Base-by-base conservation (phyloP, 1,140 invertebrate species). In the Drosophila suzukii region DNA sequence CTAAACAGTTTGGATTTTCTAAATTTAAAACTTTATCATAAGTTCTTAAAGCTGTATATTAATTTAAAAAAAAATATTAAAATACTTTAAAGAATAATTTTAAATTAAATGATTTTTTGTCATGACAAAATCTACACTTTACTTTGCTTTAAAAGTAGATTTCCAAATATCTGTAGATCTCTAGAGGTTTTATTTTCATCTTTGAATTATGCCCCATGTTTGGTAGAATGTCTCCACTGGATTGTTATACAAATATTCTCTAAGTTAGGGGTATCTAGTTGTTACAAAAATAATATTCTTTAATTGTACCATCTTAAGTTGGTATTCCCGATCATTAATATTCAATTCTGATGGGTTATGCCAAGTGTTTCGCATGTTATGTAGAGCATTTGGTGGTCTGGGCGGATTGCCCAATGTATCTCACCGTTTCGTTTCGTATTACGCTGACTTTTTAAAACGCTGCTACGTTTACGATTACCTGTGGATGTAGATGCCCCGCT, bases 401-500 rank as follows among this genome's bases (percentile, higher is more conserved):
- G 24, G 15, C 13, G 44, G 32, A 53, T 77, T 77, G 47, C 51
- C 7, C 12, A 50, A 57, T 17, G n/a, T 51, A 30, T 36, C 27
- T 56, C 15, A 20, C 67, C 67, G 36, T 50, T 30, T 75, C 72
- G 59, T 38, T 20, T 75, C 75, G 75, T 39, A 62, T 77, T 70
- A 71, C 74, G 75, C 63, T 77, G 75, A 77, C 74, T 77, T 70
- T 77, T 57, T 38, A 75, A 75, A 77, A 61, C 55, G 68, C 73
- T 56, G 73, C 62, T 51, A 43, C 59, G 55, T 53, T 61, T 46
- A 63, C 65, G 73, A 57, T 78, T 78, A 78, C 74, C 74, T 78
- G 62, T 65, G 47, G 41, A 51, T 51, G 49, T 61, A 49, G 41
- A 32, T 51, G 49, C 13, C 27, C 27, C n/a, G 49, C 49, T 17